Evolutionary conservation across 2,888 invertebrate genomes (phyloP).

Genomic region (Drosophila incognita): DNA sequence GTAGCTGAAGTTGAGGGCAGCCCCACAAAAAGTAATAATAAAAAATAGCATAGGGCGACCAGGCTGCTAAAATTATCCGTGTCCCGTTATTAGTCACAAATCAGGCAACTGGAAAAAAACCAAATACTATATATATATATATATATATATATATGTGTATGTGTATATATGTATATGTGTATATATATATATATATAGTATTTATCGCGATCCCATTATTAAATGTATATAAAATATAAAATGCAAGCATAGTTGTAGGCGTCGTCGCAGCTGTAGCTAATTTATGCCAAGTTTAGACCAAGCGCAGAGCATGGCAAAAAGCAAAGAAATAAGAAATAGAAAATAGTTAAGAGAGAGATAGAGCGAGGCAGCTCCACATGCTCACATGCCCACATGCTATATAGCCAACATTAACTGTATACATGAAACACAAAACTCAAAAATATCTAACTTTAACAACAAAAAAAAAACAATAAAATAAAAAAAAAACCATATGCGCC

Average conservation of each 20-base stretch:
- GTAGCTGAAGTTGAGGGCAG: slow-evolving; percentile 4
- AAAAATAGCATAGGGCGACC: slow-evolving; percentile 19
- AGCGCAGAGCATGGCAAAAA: slow-evolving; percentile 25
- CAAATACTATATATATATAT: slow-evolving; percentile 12
- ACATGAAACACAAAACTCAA: not conserved
- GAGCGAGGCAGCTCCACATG: slow-evolving; percentile 21
- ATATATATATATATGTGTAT: slow-evolving; percentile 16
- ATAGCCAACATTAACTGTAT: slow-evolving; percentile 54
- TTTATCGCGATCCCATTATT: slow-evolving; percentile 27
- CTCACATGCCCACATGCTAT: slow-evolving; percentile 48
- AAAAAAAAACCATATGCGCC: slow-evolving; percentile 40
- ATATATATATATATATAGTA: slow-evolving; percentile 19
- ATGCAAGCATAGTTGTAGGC: slow-evolving; percentile 46
- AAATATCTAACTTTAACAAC: slow-evolving; percentile 32
- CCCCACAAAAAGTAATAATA: slow-evolving; percentile 1
- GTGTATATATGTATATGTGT: slow-evolving; percentile 8
- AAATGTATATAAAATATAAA: slow-evolving; percentile 45
- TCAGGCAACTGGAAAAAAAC: slow-evolving; percentile 15
- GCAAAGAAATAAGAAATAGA: slow-evolving; percentile 11
- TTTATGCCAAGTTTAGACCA: slow-evolving; percentile 59
- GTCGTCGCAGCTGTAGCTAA: slow-evolving; percentile 53
- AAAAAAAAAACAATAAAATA: slow-evolving; percentile 10
- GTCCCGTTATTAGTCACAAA: slow-evolving; percentile 42
- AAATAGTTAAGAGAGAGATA: slow-evolving; percentile 9
- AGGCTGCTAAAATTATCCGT: slow-evolving; percentile 22